Base-by-base conservation (phyloP, 2,797 vertebrate species). In the Dermochelys coriacea region DNA sequence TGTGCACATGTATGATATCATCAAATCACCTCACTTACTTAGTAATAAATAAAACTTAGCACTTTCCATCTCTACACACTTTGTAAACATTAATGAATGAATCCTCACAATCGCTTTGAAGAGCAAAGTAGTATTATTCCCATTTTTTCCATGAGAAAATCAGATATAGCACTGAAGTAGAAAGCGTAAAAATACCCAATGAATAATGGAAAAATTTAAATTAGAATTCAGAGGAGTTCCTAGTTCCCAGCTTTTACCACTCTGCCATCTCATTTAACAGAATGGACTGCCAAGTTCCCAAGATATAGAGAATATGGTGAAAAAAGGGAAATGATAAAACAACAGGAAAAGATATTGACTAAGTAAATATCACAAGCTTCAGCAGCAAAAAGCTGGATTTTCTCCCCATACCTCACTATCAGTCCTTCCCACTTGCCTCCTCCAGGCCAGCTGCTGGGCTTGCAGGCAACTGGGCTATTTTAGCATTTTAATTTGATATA, bases 181-280 rank as follows among this genome's bases (percentile, higher is more conserved):
- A 75, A 94, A 89, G 90, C 91, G 2, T 75, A 94, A 91, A 77
- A n/a, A 80, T 34, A 81, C 41, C n/a, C 79, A 79, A 41, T n/a
- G 92, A 95, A 93, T 25, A 64, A 85, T 57, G 87, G 59, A 86
- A 79, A 90, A 91, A 85, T 2, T 86, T 41, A 71, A 90, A 97
- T 94, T 91, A 89, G 85, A 95, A 96, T 91, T 95, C 91, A 93
- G 23, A 94, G 88, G 81, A 87, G 92, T 91, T 91, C 54, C 75
- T 85, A 93, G 91, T 83, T 93, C 94, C 31, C 80, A 94, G 86
- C 80, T 83, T 87, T 57, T 29, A 71, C 84, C 87, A 45, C 91
- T 87, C 79, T 29, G 85, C 86, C 81, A 91, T 82, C 47, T 89
- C 75, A 83, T 52, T 95, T 88, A 95, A 93, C 61, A 93, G 81